Base-by-base conservation (phyloP, 2,888 invertebrate species). In the Chesias legatella region DNA sequence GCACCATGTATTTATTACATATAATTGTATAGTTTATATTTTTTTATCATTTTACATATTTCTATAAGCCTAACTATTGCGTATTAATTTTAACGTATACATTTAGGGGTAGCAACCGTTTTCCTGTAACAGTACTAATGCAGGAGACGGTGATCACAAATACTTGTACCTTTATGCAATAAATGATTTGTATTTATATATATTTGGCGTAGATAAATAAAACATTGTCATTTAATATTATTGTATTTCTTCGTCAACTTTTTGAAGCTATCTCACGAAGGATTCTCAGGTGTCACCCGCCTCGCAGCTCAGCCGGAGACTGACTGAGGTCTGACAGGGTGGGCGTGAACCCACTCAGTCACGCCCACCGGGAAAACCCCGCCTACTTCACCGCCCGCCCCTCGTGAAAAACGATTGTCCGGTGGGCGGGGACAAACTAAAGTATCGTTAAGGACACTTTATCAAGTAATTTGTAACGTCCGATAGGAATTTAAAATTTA, bases 401-500 rank as follows among this genome's bases (percentile, higher is more conserved):
- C 44, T 39, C 56, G 51, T 63, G 61, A 77, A 83, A 82, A 83
- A 78, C 74, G 43, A 49, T 63, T 80, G 82, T 79, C 84, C 84
- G 77, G 77, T 81, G 75, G 88, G 88, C 67, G 88, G 74, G 38
- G 63, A 58, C 33, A 35, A 50, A 49, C 66, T 80, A 69, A 83
- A 84, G 79, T 77, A 81, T 82, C 73, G 82, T 78, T 82, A 81
- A 82, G 81, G 77, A 85, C 71, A 84, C 79, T 86, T 84, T 83
- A 81, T 79, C 83, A 84, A 84, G 80, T 84, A 82, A 85, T 85
- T 86, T 84, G 86, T 85, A 79, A 74, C 71, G 71, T 73, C 79
- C 79, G 67, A 83, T 76, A 61, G 65, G 72, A 73, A 75, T 79
- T 73, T 77, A 68, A 76, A 79, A 78, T 81, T 67, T 80, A 77